Conservation (phyloP, 2,888 invertebrate species). For the Ceramica pisi region DNA sequence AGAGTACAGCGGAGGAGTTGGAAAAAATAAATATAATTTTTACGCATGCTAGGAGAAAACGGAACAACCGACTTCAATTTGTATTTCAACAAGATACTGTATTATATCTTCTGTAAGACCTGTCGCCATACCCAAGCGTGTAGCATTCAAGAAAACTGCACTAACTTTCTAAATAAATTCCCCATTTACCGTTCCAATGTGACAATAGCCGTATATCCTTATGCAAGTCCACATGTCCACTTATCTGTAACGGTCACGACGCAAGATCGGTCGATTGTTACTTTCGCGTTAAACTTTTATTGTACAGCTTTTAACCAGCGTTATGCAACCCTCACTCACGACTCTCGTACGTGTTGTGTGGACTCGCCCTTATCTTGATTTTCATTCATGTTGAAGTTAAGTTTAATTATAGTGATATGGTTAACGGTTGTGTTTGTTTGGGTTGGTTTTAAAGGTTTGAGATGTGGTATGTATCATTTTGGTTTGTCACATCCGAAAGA, state of each 20-base stretch:
- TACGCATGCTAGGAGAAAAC: too few species aligned
- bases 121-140: neutral
- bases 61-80: neutral
- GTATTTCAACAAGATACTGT: neutral
- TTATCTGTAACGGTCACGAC: constrained; percentile 83
- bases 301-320: constrained; percentile 73
- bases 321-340: constrained; percentile 76
- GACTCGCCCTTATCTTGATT: constrained; percentile 71
- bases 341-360: constrained; percentile 74
- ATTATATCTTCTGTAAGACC: neutral
- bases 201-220: constrained; percentile 63
- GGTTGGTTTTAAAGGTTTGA: neutral
- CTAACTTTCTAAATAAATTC: neutral
- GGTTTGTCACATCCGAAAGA: neutral
- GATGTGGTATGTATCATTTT: neutral
- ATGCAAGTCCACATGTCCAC: constrained; percentile 81
- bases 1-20: too few species aligned
- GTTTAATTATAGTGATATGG: constrained; percentile 56
- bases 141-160: neutral
- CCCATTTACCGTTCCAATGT: constrained; percentile 42
- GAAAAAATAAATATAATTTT: too few species aligned
- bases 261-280: constrained; percentile 75
- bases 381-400: constrained; percentile 55
- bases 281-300: constrained; percentile 82
- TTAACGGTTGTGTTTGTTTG: constrained; percentile 27